Conservation (phyloP, 2,113 vertebrate genomes). For the Elgaria multicarinata region DNA sequence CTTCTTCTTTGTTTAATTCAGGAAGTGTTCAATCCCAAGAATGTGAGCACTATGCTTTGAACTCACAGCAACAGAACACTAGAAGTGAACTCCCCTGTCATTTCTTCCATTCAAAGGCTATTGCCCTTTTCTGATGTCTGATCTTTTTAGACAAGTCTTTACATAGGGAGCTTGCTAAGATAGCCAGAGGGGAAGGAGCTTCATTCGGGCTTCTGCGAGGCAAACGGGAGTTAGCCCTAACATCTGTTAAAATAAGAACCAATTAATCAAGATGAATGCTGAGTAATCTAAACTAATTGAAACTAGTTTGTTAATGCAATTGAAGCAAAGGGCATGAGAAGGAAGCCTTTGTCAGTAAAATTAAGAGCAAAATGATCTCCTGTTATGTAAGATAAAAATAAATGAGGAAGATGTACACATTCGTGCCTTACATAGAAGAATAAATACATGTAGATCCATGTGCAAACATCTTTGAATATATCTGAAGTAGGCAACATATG, state of each 20-base stretch:
- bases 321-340: not conserved
- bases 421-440: not conserved
- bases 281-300: conserved; percentile 4
- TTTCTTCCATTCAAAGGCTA: not conserved
- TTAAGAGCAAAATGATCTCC: not conserved
- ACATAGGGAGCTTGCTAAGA: not conserved
- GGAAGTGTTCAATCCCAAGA: not conserved
- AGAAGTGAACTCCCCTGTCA: not conserved
- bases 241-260: conserved; percentile 17
- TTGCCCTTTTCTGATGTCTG: conserved; percentile 22
- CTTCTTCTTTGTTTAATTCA: not conserved
- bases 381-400: not conserved
- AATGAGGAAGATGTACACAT: not conserved
- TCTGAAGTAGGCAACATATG: no score
- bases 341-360: conserved; percentile 6
- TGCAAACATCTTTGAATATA: not conserved
- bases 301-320: not conserved
- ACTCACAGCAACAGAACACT: not conserved
- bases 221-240: not conserved
- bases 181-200: not conserved
- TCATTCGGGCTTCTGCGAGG: not conserved
- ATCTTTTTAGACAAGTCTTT: conserved; percentile 13
- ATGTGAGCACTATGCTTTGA: not conserved
- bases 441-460: not conserved
- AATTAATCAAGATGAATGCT: conserved; percentile 22